phyloP scores from a whole-genome alignment of 2,888 invertebrate genomes.

The Meandrusa payeni region DNA sequence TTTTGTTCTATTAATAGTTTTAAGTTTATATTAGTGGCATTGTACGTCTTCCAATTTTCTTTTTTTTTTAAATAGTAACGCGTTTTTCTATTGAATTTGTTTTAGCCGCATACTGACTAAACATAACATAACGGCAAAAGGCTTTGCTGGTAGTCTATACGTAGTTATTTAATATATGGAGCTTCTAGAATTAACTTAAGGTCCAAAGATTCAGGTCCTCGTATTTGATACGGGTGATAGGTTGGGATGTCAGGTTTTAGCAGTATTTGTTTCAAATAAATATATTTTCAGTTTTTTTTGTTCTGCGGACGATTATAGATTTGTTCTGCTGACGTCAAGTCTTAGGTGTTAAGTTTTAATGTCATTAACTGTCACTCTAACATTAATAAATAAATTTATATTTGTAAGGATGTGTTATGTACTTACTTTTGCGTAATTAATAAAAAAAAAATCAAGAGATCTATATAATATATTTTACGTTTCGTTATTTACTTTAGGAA shows the following conservation, averaged over 20 bases:
- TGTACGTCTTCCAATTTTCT: conserved; percentile 61
- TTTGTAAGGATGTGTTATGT: conserved; percentile 69
- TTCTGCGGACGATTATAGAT: conserved; percentile 37
- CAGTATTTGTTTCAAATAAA: conserved; percentile 59
- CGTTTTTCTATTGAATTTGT: conserved; percentile 44
- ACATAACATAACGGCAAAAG: conserved; percentile 44
- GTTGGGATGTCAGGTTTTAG: conserved; percentile 47
- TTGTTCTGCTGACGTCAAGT: conserved; percentile 46
- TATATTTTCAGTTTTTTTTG: conserved; percentile 38
- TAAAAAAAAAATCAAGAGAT: conserved; percentile 30
- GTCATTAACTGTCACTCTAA: conserved; percentile 66
- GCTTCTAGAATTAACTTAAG: conserved; percentile 66
- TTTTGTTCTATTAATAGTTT: conserved; percentile 31
- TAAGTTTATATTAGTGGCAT: conserved; percentile 37
- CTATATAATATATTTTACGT: conserved; percentile 32
- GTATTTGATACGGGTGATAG: conserved; percentile 56
- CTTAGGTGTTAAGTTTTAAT: conserved; percentile 67
- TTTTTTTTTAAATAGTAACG: conserved; percentile 42
- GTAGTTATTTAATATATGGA: conserved; percentile 44
- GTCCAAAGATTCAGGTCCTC: conserved; percentile 65
- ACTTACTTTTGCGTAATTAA: conserved; percentile 59
- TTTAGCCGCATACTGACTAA: conserved; percentile 61
- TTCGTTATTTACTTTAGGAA: conserved; percentile 24
- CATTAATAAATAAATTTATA: conserved; percentile 50
- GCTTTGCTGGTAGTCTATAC: conserved; percentile 58